Percentiles rank a stretch among this genome's conserved stretches.
Conservation (phyloP, 2,797 vertebrate species). For the Parambassis ranga region DNA sequence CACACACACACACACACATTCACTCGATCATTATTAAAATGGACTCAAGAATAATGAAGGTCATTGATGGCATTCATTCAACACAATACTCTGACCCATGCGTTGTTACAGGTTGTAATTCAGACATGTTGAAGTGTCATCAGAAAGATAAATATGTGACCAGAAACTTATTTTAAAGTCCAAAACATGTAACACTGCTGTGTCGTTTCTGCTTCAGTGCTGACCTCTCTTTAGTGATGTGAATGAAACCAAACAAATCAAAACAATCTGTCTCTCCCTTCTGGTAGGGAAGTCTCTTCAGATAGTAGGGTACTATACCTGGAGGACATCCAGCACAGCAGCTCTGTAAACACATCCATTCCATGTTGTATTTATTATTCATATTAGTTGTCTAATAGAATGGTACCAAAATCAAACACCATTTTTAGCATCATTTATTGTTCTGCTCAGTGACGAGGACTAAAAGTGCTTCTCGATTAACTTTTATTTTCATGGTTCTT, state of each 20-base stretch:
- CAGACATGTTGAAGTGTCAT: neutral
- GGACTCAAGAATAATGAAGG: constrained; percentile 10
- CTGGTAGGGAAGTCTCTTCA: neutral
- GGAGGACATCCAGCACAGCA: neutral
- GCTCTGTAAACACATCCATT: constrained; percentile 1
- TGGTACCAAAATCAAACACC: no score
- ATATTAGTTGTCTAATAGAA: no score
- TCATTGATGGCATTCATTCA: constrained; percentile 3
- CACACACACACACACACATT: neutral
- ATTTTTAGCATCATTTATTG: no score
- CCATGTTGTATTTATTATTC: no score
- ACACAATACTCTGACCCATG: neutral
- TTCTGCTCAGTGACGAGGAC: no score
- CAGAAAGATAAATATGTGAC: neutral
- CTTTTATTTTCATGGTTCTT: no score
- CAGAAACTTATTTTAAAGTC: constrained; percentile 2
- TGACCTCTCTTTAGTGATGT: constrained; percentile 12
- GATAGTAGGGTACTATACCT: neutral
- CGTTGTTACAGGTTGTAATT: neutral
- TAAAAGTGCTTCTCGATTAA: no score
- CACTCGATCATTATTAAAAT: constrained; percentile 16
- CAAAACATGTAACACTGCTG: neutral
- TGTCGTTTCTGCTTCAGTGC: constrained; percentile 3
- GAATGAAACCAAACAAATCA: constrained; percentile 32
- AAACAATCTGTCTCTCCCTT: neutral